These are phyloP conservation scores for Salvelinus fontinalis DNA, from an alignment of 2,113 vertebrate species.

Conservation along the genomic window DNA sequence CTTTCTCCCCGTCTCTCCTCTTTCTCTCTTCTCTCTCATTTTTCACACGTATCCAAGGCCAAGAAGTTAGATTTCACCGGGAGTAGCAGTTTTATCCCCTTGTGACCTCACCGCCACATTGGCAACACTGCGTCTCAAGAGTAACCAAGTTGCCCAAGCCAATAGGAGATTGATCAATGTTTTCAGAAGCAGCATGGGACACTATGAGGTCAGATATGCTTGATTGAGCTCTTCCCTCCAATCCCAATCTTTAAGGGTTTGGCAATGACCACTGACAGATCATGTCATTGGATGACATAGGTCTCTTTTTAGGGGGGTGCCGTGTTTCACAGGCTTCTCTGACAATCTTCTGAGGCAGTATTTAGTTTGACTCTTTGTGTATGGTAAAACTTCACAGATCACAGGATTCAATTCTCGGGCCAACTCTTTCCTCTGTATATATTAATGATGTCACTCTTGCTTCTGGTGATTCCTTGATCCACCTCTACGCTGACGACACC, in stretches of 20 bases:
- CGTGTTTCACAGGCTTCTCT: background rate
- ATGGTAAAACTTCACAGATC: constrained; percentile 1
- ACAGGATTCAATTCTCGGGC: background rate
- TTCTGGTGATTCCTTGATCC: too few relatives aligned
- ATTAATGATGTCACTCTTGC: too few relatives aligned
- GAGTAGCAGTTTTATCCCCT: background rate
- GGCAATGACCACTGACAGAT: background rate
- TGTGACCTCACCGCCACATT: background rate
- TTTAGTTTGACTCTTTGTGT: constrained; percentile 1
- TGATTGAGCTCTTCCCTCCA: constrained; percentile 13
- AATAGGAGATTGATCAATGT: constrained; percentile 27
- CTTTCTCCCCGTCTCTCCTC: background rate
- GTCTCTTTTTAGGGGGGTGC: background rate
- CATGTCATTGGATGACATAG: constrained; percentile 9
- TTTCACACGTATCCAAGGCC: background rate
- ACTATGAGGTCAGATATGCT: constrained; percentile 24
- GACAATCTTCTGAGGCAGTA: background rate
- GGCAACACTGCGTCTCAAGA: background rate
- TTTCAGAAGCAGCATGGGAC: constrained; percentile 40
- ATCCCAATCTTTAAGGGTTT: constrained; percentile 16
- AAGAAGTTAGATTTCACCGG: too few relatives aligned
- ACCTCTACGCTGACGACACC: too few relatives aligned
- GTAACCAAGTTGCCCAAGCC: background rate
- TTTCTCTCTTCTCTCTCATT: background rate
- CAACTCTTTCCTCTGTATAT: too few relatives aligned